These are phyloP conservation scores for Lysandra bellargus DNA, from an alignment of 2,888 invertebrate genomes.

Conservation along the genomic window DNA sequence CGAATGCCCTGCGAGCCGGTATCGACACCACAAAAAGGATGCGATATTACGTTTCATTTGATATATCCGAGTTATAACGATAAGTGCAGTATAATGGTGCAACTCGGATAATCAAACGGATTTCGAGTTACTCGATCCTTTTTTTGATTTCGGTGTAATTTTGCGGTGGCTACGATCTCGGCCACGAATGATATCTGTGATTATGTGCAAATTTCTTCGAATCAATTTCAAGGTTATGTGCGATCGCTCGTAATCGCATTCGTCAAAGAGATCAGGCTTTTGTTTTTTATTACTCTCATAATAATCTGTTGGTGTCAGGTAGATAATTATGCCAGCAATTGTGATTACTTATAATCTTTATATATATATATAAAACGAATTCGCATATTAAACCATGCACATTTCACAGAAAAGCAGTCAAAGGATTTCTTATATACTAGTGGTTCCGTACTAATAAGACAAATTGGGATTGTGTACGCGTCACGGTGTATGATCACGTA, in stretches of 20 bases:
- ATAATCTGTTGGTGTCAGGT: not conserved
- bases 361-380: no score
- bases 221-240: constrained; percentile 1
- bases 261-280: not conserved
- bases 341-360: not conserved
- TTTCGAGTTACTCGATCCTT: constrained; percentile 39
- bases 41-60: constrained; percentile 40
- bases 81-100: constrained; percentile 51
- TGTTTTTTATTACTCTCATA: not conserved
- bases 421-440: not conserved
- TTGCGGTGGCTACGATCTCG: constrained; percentile 36
- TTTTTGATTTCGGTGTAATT: constrained; percentile 40
- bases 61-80: constrained; percentile 48
- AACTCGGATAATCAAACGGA: constrained; percentile 44
- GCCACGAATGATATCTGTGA: constrained; percentile 21
- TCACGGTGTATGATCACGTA: constrained; percentile 30
- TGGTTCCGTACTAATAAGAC: constrained; percentile 26
- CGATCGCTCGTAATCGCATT: not conserved
- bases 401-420: not conserved
- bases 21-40: constrained; percentile 38
- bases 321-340: not conserved
- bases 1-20: constrained; percentile 23
- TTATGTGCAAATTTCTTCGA: constrained; percentile 23
- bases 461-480: constrained; percentile 28
- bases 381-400: no score